phyloP scores from a whole-genome alignment of 2,888 invertebrate species.

The Meiosimyza platycephala region DNA sequence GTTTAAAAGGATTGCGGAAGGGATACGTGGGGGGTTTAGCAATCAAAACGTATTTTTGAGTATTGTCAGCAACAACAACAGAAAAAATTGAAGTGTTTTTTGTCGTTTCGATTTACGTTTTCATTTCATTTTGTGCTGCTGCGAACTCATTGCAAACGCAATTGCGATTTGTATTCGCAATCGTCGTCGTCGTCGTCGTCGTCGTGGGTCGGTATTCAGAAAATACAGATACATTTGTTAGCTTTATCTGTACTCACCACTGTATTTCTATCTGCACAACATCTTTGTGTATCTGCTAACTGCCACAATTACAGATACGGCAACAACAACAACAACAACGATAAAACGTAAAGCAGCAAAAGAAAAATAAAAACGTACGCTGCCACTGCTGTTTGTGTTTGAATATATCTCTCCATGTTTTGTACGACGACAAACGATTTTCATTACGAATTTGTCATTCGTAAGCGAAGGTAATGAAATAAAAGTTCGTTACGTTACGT shows the following conservation, averaged over 20 bases:
- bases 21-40: conserved; percentile 14
- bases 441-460: conserved; percentile 66
- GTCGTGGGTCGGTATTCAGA: conserved; percentile 32
- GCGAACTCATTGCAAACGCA: conserved; percentile 38
- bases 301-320: conserved; percentile 36
- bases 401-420: background rate
- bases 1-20: background rate
- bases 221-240: background rate
- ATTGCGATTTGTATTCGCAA: conserved; percentile 47
- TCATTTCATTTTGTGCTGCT: conserved; percentile 43
- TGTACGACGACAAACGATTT: conserved; percentile 42
- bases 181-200: conserved; percentile 39
- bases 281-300: background rate
- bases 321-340: conserved; percentile 18
- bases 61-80: conserved; percentile 32
- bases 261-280: background rate
- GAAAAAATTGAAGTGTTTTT: conserved; percentile 13
- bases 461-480: conserved; percentile 66
- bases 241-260: conserved; percentile 17
- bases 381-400: conserved; percentile 1
- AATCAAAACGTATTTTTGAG: conserved; percentile 37
- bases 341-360: background rate
- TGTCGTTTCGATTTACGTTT: conserved; percentile 40
- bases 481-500: conserved; percentile 44
- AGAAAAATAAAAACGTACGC: conserved; percentile 10